phyloP scores from a whole-genome alignment of 2,113 vertebrate species.

The Chrysochloris asiatica region DNA sequence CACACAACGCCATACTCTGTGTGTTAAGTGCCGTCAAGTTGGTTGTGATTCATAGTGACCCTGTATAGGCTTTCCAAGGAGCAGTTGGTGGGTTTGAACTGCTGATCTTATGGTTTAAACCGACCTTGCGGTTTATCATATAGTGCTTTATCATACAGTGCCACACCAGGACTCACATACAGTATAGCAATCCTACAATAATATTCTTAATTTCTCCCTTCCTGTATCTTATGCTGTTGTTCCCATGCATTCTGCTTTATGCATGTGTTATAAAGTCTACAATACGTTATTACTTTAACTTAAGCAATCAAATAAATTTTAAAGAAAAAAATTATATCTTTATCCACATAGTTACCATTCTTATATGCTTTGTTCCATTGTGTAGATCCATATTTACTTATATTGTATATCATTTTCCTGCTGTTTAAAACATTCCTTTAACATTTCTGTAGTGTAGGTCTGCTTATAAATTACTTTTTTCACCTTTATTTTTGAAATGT shows the following conservation, averaged over 20 bases:
- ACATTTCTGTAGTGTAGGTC: background rate
- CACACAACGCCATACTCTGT: too few relatives aligned
- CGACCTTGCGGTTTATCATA: too few relatives aligned
- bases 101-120: too few relatives aligned
- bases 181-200: background rate
- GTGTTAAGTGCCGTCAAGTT: too few relatives aligned
- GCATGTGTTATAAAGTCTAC: background rate
- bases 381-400: background rate
- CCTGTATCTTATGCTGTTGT: background rate
- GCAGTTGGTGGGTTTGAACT: too few relatives aligned
- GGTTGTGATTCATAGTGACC: too few relatives aligned
- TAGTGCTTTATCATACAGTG: too few relatives aligned
- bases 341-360: background rate
- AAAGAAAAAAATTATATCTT: background rate
- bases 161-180: too few relatives aligned
- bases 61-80: too few relatives aligned
- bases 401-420: background rate
- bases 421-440: conserved; percentile 9
- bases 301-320: background rate
- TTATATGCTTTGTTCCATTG: background rate
- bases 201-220: background rate
- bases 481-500: conserved; percentile 19
- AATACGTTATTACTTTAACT: background rate
- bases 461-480: conserved; percentile 25
- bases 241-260: background rate